Base-by-base conservation (phyloP, 1,140 invertebrate genomes). In the Halictus rubicundus region DNA sequence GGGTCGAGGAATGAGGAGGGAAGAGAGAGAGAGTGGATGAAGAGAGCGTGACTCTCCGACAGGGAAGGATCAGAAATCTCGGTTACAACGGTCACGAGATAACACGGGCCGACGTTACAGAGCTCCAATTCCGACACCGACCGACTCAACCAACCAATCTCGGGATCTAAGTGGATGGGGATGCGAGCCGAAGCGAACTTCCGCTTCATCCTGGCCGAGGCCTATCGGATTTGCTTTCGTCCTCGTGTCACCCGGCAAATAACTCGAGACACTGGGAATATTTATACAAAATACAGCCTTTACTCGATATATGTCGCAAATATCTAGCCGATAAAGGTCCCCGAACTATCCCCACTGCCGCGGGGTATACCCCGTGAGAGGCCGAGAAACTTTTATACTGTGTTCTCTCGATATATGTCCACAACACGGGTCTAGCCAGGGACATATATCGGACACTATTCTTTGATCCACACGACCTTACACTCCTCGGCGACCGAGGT, bases 111-210 rank as follows among this genome's bases (percentile, higher is more conserved):
- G 61, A 57, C 39, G 72, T 61, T 65, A 19, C 16, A 25, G 39
- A 14, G 14, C 52, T 21, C 39, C 37, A 69, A 65, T 74, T 74
- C 46, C 21, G n/a, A 42, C 27, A 14, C 6, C 49, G 27, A n/a
- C 10, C 54, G 23, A 61, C 54, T 39, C 39, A 1, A 32, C n/a
- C 37, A 78, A 70, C 61, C 68, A 78, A 78, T 78, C 61, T 32
- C 46, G 19, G 46, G 49, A 27, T 77, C 42, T 69, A 46, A 77
- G 69, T 46, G 42, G 60, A 73, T 46, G 60, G 9, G 52, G 61
- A 39, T 49, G 60, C 16, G n/a, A 68, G 46, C 25, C 54, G 25
- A 16, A 14, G 21, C n/a, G 37, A 68, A 60, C 19, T 60, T 60
- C 12, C 8, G n/a, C 52, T 76, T 60, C 65, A 27, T 54, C 7